These are phyloP conservation scores for Achroia grisella DNA, from an alignment of 1,140 invertebrate genomes.

Conservation along the genomic window DNA sequence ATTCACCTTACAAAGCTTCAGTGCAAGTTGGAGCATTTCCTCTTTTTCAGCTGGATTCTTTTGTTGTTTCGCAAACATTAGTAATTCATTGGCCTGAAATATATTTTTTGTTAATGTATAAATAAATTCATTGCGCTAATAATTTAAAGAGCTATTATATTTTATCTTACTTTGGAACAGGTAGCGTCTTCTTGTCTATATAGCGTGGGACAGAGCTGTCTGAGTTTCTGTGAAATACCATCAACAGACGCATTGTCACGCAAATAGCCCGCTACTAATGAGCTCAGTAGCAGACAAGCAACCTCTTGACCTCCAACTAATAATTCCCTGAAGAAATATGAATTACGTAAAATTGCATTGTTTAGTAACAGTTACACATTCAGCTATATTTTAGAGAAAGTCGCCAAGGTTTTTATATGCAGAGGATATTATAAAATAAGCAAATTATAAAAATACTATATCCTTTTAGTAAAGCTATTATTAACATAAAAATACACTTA, in stretches of 20 bases:
- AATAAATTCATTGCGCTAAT: no score
- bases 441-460: no score
- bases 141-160: not conserved
- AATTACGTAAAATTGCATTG: no score
- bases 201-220: conserved; percentile 93
- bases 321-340: conserved; percentile 81
- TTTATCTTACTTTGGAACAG: conserved; percentile 84
- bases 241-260: conserved; percentile 96
- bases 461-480: not conserved
- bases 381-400: no score
- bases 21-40: conserved; percentile 82
- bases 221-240: conserved; percentile 89
- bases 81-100: conserved; percentile 88
- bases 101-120: not conserved
- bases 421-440: no score
- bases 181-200: conserved; percentile 97
- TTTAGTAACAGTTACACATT: no score
- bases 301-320: conserved; percentile 89
- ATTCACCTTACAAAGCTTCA: conserved; percentile 86
- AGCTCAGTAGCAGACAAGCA: conserved; percentile 82
- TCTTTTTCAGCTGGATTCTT: conserved; percentile 79
- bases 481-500: conserved; percentile 13
- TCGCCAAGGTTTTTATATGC: no score
- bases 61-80: conserved; percentile 86
- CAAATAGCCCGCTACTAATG: conserved; percentile 89